A percentile compares a stretch with the other conserved stretches of the same genome.
Evolutionary conservation across 2,797 vertebrate species (phyloP).

Genomic region (Coccyzus lansbergi): DNA sequence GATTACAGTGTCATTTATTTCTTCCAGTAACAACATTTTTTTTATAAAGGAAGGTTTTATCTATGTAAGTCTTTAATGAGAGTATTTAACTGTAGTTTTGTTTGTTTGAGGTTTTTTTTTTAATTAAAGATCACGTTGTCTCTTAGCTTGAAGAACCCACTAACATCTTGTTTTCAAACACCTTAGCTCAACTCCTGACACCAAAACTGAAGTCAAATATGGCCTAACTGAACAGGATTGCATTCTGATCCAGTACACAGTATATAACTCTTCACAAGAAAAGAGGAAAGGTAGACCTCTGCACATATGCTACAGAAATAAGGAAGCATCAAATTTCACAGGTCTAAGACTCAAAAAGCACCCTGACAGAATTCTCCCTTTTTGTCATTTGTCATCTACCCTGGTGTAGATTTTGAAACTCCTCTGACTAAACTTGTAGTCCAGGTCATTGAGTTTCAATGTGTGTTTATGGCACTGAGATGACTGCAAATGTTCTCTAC

Average conservation of each 20-base stretch:
- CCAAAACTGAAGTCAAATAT: background rate
- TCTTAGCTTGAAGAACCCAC: background rate
- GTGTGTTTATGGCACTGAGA: fast-evolving
- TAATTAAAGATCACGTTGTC: background rate
- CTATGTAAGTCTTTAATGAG: background rate
- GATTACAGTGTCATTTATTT: background rate
- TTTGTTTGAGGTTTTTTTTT: background rate
- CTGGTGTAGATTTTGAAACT: background rate
- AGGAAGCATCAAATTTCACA: background rate
- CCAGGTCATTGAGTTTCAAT: background rate
- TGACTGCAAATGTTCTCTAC: background rate
- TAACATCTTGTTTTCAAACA: background rate
- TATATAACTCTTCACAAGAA: background rate
- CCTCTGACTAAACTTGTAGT: background rate
- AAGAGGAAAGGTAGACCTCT: background rate
- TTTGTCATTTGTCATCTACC: background rate
- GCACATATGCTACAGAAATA: background rate
- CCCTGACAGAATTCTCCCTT: background rate
- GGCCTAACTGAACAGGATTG: background rate
- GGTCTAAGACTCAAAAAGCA: background rate
- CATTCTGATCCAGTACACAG: background rate
- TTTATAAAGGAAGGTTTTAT: background rate
- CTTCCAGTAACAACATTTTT: background rate
- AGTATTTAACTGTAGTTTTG: background rate
- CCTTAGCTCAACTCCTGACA: background rate